Evolutionary conservation across 2,888 invertebrate species (phyloP).

Genomic region (Drosophila testacea): DNA sequence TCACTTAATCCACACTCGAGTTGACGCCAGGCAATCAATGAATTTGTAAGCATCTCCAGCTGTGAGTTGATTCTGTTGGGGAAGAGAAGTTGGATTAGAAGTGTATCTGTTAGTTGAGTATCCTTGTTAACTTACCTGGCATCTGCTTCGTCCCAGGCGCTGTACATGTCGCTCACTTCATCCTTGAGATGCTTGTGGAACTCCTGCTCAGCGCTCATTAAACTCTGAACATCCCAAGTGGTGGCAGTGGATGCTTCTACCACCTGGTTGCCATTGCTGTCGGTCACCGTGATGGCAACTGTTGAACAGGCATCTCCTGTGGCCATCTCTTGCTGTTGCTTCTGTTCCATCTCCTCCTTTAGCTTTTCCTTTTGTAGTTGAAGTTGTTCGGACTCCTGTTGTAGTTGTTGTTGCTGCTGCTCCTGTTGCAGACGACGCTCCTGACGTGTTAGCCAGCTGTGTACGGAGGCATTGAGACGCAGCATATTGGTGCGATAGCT

Average conservation of each 20-base stretch:
- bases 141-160: slow-evolving; percentile 89
- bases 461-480: slow-evolving; percentile 85
- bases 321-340: slow-evolving; percentile 26
- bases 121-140: slow-evolving; percentile 86
- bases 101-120: not conserved
- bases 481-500: slow-evolving; percentile 85
- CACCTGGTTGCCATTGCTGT: slow-evolving; percentile 78
- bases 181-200: slow-evolving; percentile 87
- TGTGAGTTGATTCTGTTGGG: slow-evolving; percentile 89
- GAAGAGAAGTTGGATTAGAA: not conserved
- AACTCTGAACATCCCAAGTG: slow-evolving; percentile 73
- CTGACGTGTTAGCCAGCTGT: slow-evolving; percentile 85
- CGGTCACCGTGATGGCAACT: slow-evolving; percentile 74
- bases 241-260: slow-evolving; percentile 61
- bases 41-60: slow-evolving; percentile 89
- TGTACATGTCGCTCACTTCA: slow-evolving; percentile 90
- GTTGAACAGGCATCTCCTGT: slow-evolving; percentile 23
- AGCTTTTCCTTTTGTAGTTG: slow-evolving; percentile 12
- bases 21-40: slow-evolving; percentile 90
- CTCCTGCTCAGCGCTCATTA: slow-evolving; percentile 84
- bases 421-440: slow-evolving; percentile 83
- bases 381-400: slow-evolving; percentile 62
- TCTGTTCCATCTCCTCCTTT: slow-evolving; percentile 19
- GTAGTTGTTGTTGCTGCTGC: slow-evolving; percentile 70
- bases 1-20: slow-evolving; percentile 91